Percentiles rank a stretch among this genome's conserved stretches.
Conservation (phyloP, 2,797 vertebrate species). For the Sebastes dallii region DNA sequence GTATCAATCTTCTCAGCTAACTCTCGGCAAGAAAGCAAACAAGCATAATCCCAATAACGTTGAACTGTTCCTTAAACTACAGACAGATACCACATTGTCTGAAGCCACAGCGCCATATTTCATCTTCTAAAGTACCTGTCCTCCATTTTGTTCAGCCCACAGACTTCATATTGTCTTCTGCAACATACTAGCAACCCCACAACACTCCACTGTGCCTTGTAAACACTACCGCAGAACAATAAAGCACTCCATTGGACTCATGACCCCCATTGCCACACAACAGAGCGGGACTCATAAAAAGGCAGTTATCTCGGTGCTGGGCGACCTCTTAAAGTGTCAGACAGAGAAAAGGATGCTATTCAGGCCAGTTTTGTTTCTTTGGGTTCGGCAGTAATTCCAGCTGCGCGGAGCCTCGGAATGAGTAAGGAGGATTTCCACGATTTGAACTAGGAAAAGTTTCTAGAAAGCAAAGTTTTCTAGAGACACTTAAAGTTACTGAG, state of each 20-base stretch:
- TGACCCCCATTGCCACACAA: constrained; percentile 86
- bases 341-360: constrained; percentile 75
- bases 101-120: constrained; percentile 38
- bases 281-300: constrained; percentile 87
- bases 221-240: constrained; percentile 83
- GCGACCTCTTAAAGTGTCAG: constrained; percentile 83
- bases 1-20: background rate
- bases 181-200: constrained; percentile 71
- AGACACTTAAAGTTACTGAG: background rate
- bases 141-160: constrained; percentile 63
- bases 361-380: constrained; percentile 67
- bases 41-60: background rate
- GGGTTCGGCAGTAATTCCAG: constrained; percentile 60
- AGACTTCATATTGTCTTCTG: constrained; percentile 73
- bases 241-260: constrained; percentile 87
- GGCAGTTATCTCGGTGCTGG: constrained; percentile 86
- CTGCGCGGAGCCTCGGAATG: constrained; percentile 48
- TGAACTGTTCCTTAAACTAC: background rate
- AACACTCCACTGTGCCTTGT: constrained; percentile 78
- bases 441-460: constrained; percentile 16
- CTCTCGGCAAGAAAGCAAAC: constrained; percentile 4
- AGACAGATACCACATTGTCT: background rate
- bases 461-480: background rate
- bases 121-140: constrained; percentile 51
- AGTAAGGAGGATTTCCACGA: constrained; percentile 37